A percentile compares a stretch with the other conserved stretches of the same genome.
phyloP scores from a whole-genome alignment of 30 jellyfish, hydroid and myxozoan genomes.

The Sanderia malayensis region DNA sequence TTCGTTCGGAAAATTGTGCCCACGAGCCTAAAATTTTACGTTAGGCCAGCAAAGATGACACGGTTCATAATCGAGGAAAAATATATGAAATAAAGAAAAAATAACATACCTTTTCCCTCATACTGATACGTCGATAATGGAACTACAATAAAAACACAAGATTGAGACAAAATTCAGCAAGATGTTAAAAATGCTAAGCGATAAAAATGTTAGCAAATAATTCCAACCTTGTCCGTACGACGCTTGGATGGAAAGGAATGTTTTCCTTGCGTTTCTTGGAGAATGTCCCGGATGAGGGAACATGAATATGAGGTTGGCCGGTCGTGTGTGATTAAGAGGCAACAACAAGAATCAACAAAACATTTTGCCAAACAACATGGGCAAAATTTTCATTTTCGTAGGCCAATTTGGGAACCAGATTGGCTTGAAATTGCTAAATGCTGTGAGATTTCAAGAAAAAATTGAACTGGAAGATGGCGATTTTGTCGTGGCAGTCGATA shows the following conservation, averaged over 20 bases:
- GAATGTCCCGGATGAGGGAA: slow-evolving; percentile 32
- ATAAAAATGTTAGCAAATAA: background rate
- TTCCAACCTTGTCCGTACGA: background rate
- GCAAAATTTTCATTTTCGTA: slow-evolving; percentile 22
- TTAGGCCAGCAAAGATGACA: no score
- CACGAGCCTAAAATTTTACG: no score
- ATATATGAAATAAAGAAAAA: no score
- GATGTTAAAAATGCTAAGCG: slow-evolving; percentile 30
- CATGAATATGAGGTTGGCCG: no score
- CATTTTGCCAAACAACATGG: background rate
- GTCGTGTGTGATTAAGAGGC: no score
- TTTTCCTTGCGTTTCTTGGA: no score
- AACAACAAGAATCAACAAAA: no score
- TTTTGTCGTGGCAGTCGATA: slow-evolving; percentile 32
- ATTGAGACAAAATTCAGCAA: background rate
- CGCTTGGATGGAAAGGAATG: slow-evolving; percentile 34
- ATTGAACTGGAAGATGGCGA: background rate
- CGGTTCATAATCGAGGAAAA: no score
- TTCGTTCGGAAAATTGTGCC: no score
- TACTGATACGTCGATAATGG: slow-evolving; percentile 13
- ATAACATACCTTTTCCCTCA: slow-evolving; percentile 69
- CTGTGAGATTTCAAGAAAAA: background rate
- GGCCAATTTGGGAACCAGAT: slow-evolving; percentile 68
- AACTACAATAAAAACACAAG: slow-evolving; percentile 21
- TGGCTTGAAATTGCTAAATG: slow-evolving; percentile 17